Evolutionary conservation across 2,797 vertebrate species (phyloP), one percentile per base, ranked within the genome.

Genomic region (Cuculus canorus): DNA sequence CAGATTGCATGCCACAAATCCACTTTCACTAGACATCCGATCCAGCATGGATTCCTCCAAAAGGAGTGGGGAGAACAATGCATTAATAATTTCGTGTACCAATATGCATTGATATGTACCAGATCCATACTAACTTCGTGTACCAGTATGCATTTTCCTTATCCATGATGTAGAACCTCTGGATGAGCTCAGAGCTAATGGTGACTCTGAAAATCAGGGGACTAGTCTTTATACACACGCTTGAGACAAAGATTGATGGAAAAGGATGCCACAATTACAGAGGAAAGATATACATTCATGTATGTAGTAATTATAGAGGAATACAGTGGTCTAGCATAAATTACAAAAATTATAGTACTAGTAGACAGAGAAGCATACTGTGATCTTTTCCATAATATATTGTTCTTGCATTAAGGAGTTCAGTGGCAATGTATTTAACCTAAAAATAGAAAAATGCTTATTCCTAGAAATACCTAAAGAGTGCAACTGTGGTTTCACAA

Each of bases 391-490:
- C 4, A 4, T 63, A 63, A 33, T 47, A 65, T n/a, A 37, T 24
- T 83, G 25, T 22, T 73, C 56, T 54, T 88, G 53, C 54, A 81
- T 63, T 83, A 82, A 83, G 63, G 63, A 75, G 60, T 61, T 76
- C 27, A 65, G 60, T 91, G 65, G 71, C 75, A 75, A 80, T 71
- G 66, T 65, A 79, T 92, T 88, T 81, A 41, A 79, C 50, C 80
- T 91, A 88, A 93, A 92, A 96, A 94, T 76, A 92, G 87, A 78
- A 50, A 69, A 91, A 76, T 9, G 19, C 28, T 92, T 86, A 86
- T 79, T 60, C 33, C 45, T 60, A 32, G 1, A 81, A 86, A 93
- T 90, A 86, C 76, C 35, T 65, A 48, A 35, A 75, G 69, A 63
- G 33, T 91, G 41, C 84, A 89, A 78, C 43, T 77, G 82, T 48